Percentiles rank a stretch among this genome's conserved stretches.
Conservation (phyloP, 2,113 vertebrate genomes). For the Percina caprodes region DNA sequence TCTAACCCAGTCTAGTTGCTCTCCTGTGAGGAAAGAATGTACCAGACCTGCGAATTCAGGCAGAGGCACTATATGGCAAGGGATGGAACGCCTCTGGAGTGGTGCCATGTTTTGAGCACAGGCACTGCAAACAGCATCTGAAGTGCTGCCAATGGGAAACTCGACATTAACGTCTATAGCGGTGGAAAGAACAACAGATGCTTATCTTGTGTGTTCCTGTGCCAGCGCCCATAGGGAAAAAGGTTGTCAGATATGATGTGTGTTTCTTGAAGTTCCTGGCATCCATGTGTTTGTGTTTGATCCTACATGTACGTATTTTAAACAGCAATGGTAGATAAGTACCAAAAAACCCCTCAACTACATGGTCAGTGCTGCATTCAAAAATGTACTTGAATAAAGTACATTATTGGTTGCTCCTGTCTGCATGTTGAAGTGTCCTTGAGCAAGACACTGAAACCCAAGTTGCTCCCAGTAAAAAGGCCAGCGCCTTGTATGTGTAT, state of each 20-base stretch:
- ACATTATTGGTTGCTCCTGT: too few relatives aligned
- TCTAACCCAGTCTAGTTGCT: constrained; percentile 11
- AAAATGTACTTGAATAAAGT: background rate
- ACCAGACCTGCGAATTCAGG: constrained; percentile 27
- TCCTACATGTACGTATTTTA: background rate
- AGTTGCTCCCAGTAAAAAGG: too few relatives aligned
- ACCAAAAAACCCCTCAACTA: background rate
- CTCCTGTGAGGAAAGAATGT: background rate
- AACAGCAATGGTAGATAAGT: background rate
- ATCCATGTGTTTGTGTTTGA: constrained; percentile 22
- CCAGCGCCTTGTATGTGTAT: too few relatives aligned
- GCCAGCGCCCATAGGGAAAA: constrained; percentile 54
- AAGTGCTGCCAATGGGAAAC: constrained; percentile 67
- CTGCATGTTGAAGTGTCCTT: too few relatives aligned
- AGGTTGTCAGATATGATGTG: constrained; percentile 46
- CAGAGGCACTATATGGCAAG: constrained; percentile 33
- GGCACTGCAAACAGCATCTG: constrained; percentile 60
- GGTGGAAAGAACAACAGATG: constrained; percentile 68
- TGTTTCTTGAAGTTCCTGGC: constrained; percentile 35
- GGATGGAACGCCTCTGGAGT: constrained; percentile 52
- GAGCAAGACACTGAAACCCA: too few relatives aligned
- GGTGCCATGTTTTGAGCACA: constrained; percentile 46
- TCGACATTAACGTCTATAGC: constrained; percentile 46
- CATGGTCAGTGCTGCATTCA: background rate
- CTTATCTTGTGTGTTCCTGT: constrained; percentile 51